Evolutionary conservation across 2,113 vertebrate species (phyloP).

Genomic region (Chaetops frenatus): DNA sequence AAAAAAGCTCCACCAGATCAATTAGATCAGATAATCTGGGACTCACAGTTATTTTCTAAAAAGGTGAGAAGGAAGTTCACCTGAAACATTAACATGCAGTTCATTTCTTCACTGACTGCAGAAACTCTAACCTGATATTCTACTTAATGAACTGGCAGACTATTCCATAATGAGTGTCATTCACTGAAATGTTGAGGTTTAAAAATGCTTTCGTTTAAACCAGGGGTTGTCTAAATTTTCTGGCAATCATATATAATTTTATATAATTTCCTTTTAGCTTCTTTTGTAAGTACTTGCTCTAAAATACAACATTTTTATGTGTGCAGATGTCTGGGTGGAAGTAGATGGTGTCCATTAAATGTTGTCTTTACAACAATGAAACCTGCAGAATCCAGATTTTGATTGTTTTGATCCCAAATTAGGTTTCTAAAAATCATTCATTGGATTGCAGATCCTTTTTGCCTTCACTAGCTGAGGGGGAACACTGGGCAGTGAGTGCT

Average conservation of each 20-base stretch:
- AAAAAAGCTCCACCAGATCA: background rate
- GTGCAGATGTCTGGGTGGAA: background rate
- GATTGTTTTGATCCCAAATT: background rate
- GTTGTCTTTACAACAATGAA: background rate
- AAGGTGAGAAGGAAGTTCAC: background rate
- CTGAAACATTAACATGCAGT: background rate
- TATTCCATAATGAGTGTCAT: background rate
- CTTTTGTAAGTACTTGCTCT: background rate
- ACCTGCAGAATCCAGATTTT: background rate
- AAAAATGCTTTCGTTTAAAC: background rate
- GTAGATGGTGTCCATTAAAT: background rate
- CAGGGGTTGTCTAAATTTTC: background rate
- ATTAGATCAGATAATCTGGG: background rate
- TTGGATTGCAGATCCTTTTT: background rate
- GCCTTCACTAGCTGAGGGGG: background rate
- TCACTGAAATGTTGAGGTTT: background rate
- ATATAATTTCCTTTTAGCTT: background rate
- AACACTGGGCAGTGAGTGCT: background rate
- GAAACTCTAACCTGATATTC: background rate
- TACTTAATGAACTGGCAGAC: background rate
- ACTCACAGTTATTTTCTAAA: background rate
- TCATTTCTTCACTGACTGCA: background rate
- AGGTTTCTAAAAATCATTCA: background rate
- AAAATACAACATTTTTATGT: background rate
- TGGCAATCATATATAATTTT: background rate